Percentiles rank a stretch among this genome's conserved stretches.
phyloP scores from a whole-genome alignment of 1,140 invertebrate genomes.

The Ceratoteleas bidentatus region DNA sequence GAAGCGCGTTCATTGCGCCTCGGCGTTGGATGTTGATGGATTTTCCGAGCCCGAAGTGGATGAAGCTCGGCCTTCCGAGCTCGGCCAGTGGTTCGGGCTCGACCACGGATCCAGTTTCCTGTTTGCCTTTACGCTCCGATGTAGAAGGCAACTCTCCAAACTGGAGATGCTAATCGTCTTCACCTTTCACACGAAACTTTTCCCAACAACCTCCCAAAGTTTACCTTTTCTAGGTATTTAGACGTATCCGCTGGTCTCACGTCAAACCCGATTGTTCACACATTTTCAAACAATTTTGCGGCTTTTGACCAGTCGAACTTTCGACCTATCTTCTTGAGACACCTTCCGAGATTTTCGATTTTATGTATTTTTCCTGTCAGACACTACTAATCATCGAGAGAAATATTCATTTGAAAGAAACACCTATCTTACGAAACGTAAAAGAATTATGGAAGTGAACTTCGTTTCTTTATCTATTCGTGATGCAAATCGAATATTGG shows the following conservation, averaged over 20 bases:
- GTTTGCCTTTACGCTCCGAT: constrained; percentile 48
- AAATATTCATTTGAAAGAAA: too few species aligned
- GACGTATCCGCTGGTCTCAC: constrained; percentile 44
- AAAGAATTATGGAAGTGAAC: too few species aligned
- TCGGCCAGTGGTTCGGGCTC: constrained; percentile 45
- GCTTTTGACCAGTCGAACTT: not conserved
- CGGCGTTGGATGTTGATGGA: constrained; percentile 57
- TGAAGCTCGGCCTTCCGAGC: constrained; percentile 39
- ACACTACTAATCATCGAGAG: too few species aligned
- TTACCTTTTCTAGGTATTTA: constrained; percentile 55
- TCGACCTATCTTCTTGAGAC: not conserved
- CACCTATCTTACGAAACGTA: too few species aligned
- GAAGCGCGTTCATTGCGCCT: constrained; percentile 45
- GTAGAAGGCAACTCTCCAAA: constrained; percentile 53
- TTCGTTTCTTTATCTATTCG: too few species aligned
- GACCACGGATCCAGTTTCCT: constrained; percentile 62
- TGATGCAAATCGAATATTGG: too few species aligned
- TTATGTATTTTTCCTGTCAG: not conserved
- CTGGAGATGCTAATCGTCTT: constrained; percentile 67
- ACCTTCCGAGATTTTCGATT: not conserved
- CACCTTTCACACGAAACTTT: constrained; percentile 62
- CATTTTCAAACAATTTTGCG: constrained; percentile 20
- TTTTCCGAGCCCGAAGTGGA: constrained; percentile 51
- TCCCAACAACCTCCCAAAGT: constrained; percentile 41
- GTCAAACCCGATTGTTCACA: constrained; percentile 43